Percentiles rank a stretch among this genome's conserved stretches.
Conservation (phyloP, 2,888 invertebrate genomes). For the Argyra leucocephala region DNA sequence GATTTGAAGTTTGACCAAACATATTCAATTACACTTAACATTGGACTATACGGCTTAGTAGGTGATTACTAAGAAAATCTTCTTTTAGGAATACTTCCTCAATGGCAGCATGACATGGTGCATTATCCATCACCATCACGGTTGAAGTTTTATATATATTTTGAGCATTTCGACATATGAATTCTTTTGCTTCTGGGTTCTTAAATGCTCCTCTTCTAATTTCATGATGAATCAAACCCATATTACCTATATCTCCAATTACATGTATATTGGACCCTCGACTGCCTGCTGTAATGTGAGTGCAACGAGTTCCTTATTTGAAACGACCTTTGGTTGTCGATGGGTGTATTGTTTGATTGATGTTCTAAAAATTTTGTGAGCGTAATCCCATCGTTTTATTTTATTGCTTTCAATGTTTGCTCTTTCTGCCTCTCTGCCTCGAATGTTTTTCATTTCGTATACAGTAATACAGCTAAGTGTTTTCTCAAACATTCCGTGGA, state of each 20-base stretch:
- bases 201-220: neutral
- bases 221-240: neutral
- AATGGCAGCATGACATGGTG: slow-evolving; percentile 13
- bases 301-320: slow-evolving; percentile 8
- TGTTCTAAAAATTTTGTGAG: too few species aligned
- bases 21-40: slow-evolving; percentile 12
- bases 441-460: too few species aligned
- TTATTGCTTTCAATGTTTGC: too few species aligned
- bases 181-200: slow-evolving; percentile 1
- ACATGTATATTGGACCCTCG: neutral
- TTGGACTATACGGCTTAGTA: slow-evolving; percentile 10
- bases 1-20: slow-evolving; percentile 12
- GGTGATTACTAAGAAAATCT: slow-evolving; percentile 9
- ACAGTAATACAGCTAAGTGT: too few species aligned
- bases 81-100: slow-evolving; percentile 9
- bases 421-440: too few species aligned
- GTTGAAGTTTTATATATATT: slow-evolving; percentile 8
- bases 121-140: too few species aligned
- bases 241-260: neutral
- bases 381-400: too few species aligned
- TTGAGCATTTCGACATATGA: slow-evolving; percentile 9
- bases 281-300: slow-evolving; percentile 8
- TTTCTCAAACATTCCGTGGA: too few species aligned
- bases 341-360: too few species aligned
- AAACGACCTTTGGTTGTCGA: neutral